Evolutionary conservation across 1,140 invertebrate species (phyloP).

Genomic region (Bactericera cockerelli): DNA sequence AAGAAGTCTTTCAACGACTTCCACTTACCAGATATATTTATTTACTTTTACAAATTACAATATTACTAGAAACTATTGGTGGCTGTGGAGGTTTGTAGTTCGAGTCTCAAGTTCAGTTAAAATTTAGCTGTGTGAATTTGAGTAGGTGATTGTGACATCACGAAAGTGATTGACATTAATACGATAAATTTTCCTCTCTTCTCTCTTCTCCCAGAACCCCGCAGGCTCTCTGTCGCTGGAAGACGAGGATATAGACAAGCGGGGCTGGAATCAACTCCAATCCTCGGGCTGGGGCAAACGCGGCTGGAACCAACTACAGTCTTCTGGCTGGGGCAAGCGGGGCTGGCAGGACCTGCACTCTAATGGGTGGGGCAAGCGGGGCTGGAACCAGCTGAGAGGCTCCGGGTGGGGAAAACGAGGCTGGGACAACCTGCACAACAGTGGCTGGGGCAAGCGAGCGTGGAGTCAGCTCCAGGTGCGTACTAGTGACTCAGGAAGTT

Average conservation of each 20-base stretch:
- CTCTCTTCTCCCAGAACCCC: background rate
- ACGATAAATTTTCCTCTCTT: too few relatives aligned
- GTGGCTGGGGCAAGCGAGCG: constrained; percentile 23
- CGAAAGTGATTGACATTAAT: too few relatives aligned
- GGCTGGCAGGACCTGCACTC: constrained; percentile 23
- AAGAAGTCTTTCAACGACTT: too few relatives aligned
- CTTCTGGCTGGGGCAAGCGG: constrained; percentile 23
- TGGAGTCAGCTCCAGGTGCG: constrained; percentile 15
- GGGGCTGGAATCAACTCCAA: constrained; percentile 18
- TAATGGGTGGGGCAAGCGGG: constrained; percentile 24
- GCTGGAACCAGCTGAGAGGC: constrained; percentile 22
- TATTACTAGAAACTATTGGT: too few relatives aligned
- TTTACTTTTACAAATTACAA: too few relatives aligned
- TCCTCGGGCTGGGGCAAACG: constrained; percentile 17
- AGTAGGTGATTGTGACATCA: too few relatives aligned
- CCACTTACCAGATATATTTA: too few relatives aligned
- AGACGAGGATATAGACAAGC: constrained; percentile 14
- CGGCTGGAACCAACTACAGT: constrained; percentile 18
- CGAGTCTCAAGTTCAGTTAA: too few relatives aligned
- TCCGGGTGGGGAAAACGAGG: constrained; percentile 24
- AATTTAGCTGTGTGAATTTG: too few relatives aligned
- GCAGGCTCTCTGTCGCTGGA: background rate
- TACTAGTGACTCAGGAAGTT: too few relatives aligned
- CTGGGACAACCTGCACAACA: constrained; percentile 22
- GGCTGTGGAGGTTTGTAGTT: too few relatives aligned